A percentile compares a stretch with the other conserved stretches of the same genome.
Conservation (phyloP, 2,113 vertebrate genomes). For the Boleophthalmus pectinirostris region DNA sequence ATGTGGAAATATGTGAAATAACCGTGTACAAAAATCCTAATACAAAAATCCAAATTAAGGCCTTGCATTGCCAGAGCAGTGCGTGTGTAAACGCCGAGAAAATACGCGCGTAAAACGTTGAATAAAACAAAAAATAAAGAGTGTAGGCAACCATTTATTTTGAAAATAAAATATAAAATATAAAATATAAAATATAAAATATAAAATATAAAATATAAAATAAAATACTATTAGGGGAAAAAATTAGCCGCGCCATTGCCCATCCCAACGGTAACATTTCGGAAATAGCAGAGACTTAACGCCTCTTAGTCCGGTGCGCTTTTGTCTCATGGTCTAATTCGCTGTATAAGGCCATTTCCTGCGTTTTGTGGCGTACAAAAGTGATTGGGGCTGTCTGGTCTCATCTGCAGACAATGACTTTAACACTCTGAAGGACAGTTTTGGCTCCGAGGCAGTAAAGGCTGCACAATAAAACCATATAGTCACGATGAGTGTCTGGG, state of each 20-base stretch:
- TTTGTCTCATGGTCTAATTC: constrained; percentile 20
- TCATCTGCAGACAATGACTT: constrained; percentile 66
- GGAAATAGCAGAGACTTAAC: background rate
- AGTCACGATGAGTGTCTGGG: constrained; percentile 62
- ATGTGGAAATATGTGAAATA: background rate
- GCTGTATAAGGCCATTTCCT: background rate
- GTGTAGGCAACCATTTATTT: background rate
- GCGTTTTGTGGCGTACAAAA: constrained; percentile 28
- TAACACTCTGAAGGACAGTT: constrained; percentile 60
- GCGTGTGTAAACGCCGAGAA: background rate
- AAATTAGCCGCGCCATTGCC: too few relatives aligned
- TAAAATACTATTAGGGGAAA: too few relatives aligned
- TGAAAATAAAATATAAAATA: too few relatives aligned
- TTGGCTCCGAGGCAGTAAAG: constrained; percentile 53
- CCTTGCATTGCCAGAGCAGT: background rate
- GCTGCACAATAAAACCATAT: constrained; percentile 68
- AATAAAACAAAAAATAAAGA: background rate
- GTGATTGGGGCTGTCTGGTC: constrained; percentile 44
- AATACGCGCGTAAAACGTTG: background rate
- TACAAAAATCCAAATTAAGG: background rate
- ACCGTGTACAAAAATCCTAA: background rate
- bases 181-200: too few relatives aligned
- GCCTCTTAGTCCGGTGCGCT: background rate
- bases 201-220: too few relatives aligned
- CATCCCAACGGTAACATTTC: background rate